These are phyloP conservation scores for Chroicocephalus ridibundus DNA, from an alignment of 2,113 vertebrate species.

Conservation along the genomic window DNA sequence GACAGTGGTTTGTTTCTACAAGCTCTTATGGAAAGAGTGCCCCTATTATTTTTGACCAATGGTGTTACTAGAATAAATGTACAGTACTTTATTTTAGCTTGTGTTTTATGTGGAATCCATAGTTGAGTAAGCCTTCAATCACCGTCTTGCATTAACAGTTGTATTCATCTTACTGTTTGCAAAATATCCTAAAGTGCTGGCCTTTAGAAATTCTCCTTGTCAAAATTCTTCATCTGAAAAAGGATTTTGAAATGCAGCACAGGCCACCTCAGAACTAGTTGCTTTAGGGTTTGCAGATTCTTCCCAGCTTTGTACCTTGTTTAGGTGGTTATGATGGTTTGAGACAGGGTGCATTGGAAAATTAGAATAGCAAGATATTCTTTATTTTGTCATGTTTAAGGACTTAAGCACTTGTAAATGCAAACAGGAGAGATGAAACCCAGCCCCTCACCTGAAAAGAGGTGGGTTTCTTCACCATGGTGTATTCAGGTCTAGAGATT, in stretches of 20 bases:
- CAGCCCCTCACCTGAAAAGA: neutral
- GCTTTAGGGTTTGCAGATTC: neutral
- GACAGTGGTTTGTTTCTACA: neutral
- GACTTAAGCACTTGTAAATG: neutral
- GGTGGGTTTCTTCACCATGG: accelerated
- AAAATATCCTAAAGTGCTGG: neutral
- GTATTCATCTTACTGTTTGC: neutral
- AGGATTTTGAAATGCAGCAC: neutral
- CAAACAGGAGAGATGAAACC: neutral
- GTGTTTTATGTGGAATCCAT: neutral
- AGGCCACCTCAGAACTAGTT: neutral
- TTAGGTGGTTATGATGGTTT: neutral
- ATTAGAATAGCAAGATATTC: neutral
- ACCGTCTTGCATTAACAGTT: neutral
- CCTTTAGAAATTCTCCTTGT: neutral
- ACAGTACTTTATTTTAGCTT: neutral
- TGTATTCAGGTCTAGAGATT: neutral
- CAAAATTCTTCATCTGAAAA: neutral
- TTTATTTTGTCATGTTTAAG: neutral
- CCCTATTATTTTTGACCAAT: neutral
- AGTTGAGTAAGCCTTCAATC: neutral
- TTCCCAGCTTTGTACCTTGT: neutral
- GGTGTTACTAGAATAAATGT: neutral
- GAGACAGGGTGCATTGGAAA: accelerated
- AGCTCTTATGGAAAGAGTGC: neutral